Conservation (phyloP, 2,797 vertebrate genomes). For the Falco biarmicus region DNA sequence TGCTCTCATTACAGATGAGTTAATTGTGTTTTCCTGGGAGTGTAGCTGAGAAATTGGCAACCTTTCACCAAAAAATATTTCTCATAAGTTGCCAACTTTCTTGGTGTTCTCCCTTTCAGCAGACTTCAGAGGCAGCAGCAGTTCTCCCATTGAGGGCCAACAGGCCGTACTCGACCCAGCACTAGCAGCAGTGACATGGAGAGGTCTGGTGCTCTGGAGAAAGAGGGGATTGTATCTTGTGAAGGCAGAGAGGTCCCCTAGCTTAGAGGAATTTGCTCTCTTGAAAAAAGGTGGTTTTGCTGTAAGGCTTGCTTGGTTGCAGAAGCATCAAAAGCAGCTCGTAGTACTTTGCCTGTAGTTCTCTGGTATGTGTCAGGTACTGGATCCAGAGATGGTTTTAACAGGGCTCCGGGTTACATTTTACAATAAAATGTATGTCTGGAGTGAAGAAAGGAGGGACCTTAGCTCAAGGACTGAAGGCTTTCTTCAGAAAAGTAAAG, state of each 20-base stretch:
- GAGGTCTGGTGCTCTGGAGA: background rate
- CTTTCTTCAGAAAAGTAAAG: background rate
- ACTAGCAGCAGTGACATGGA: background rate
- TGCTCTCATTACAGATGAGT: background rate
- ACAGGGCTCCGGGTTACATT: background rate
- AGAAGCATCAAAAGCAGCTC: background rate
- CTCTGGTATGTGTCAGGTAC: background rate
- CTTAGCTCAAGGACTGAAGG: background rate
- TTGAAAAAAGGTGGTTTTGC: background rate
- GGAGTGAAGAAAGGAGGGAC: background rate
- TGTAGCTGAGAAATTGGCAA: conserved; percentile 26
- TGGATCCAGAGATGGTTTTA: background rate
- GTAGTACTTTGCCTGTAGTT: background rate
- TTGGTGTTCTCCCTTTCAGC: background rate
- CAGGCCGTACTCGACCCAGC: background rate
- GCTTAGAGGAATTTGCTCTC: background rate
- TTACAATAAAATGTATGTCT: background rate
- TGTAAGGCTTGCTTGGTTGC: background rate
- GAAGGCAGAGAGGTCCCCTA: background rate
- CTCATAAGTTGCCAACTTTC: background rate
- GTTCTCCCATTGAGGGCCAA: background rate
- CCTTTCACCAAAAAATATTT: background rate
- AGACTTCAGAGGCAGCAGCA: background rate
- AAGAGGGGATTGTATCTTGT: background rate
- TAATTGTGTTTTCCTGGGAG: conserved; percentile 25